Base-by-base conservation (phyloP, 2,888 invertebrate species). In the Synergus umbraculus region DNA sequence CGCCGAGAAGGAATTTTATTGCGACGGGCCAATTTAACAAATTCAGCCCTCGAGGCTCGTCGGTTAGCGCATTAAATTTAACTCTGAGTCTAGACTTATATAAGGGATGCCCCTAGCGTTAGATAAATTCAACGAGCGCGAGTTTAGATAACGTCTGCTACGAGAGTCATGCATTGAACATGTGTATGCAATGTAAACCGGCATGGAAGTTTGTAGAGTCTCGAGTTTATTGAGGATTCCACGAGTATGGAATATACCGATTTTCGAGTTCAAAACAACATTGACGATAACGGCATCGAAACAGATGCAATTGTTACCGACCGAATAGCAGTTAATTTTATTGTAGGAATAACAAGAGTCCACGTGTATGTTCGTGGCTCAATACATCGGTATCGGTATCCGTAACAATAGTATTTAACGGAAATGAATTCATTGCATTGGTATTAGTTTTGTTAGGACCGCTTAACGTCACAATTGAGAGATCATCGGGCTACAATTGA, bases 1-100 rank as follows among this genome's bases (percentile, higher is more conserved):
- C 76, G 69, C 82, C 79, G 76, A 78, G 78, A 18, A 73, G 79
- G 76, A 82, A 83, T 83, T 82, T 84, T 83, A 83, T 77, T 81
- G 76, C 77, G 77, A 77, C 77, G 76, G 65, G 76, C 76, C 79
- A 80, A 83, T 83, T 81, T 79, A 82, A 83, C 82, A 79, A 81
- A 83, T 83, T 82, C 82, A 84, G 76, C 84, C 84, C 84, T 78
- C 77, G 82, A 82, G 84, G 79, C 83, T 82, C 82, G 78, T 83
- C 82, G 83, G 84, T 84, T 84, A 83, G 81, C 82, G 80, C 80
- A 81, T 83, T 82, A 83, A 83, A 83, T 84, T 83, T 82, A 82
- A 83, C 82, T 81, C 78, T 67, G 78, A 77, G 80, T 82, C 82
- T 82, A 79, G 82, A 83, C 83, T 78, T 79, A 77, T 82, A 83